Evolutionary conservation across 2,888 invertebrate species (phyloP).

Genomic region (Drosophila putrida): DNA sequence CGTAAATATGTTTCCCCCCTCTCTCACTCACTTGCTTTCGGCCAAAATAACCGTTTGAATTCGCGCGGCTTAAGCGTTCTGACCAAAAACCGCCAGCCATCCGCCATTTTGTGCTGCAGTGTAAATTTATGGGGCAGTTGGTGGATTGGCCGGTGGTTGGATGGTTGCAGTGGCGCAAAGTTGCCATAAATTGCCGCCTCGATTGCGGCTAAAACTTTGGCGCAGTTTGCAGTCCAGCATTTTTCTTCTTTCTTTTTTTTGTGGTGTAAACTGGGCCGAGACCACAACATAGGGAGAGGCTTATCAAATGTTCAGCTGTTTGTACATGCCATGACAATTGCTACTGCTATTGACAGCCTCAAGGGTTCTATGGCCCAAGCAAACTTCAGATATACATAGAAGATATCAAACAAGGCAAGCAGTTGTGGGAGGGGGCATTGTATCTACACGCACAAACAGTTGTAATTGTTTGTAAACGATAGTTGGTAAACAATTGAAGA

Average conservation of each 20-base stretch:
- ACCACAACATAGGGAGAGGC: constrained; percentile 27
- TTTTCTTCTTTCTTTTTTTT: not conserved
- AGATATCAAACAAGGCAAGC: not conserved
- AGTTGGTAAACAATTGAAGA: constrained; percentile 70
- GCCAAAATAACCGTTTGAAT: constrained; percentile 61
- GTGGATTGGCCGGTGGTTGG: constrained; percentile 9
- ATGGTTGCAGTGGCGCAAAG: constrained; percentile 64
- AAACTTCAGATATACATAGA: constrained; percentile 35
- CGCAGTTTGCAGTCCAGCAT: constrained; percentile 46
- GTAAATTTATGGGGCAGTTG: constrained; percentile 69
- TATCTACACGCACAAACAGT: constrained; percentile 64
- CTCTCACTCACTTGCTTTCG: not conserved
- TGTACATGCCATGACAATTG: constrained; percentile 57
- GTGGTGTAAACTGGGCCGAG: constrained; percentile 62
- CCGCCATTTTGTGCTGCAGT: constrained; percentile 64
- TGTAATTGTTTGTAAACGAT: constrained; percentile 81
- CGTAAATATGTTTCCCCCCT: constrained; percentile 70
- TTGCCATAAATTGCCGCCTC: constrained; percentile 82
- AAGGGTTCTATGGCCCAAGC: constrained; percentile 48
- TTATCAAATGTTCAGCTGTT: constrained; percentile 57
- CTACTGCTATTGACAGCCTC: constrained; percentile 62
- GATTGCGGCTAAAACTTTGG: constrained; percentile 68
- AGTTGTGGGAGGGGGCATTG: constrained; percentile 10
- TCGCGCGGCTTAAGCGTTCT: constrained; percentile 70
- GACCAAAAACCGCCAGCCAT: constrained; percentile 50